Conservation (phyloP, 2,113 vertebrate genomes). For the Chauna torquata region DNA sequence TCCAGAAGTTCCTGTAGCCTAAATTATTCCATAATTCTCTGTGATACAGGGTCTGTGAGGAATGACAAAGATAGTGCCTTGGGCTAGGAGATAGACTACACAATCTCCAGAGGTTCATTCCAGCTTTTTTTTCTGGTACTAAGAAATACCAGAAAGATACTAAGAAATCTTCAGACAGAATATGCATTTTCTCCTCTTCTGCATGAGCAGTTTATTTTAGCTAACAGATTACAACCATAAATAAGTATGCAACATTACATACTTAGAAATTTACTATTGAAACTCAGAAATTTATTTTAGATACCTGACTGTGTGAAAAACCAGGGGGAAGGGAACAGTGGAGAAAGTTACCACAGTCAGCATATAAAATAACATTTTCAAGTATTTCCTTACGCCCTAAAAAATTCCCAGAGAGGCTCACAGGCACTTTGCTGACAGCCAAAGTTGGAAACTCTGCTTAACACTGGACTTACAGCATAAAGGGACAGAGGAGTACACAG, state of each 20-base stretch:
- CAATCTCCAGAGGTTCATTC: constrained; percentile 11
- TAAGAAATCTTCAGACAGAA: constrained; percentile 21
- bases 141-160: too few species aligned
- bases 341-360: neutral
- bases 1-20: neutral
- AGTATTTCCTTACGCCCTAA: neutral
- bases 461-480: neutral
- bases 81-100: neutral
- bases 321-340: accelerated
- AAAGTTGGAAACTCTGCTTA: neutral
- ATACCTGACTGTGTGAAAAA: neutral
- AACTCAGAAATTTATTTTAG: neutral
- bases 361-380: neutral
- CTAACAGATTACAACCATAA: neutral
- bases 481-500: neutral
- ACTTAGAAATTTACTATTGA: neutral
- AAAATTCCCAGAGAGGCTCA: neutral
- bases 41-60: neutral
- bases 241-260: neutral
- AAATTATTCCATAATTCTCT: neutral
- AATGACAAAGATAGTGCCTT: constrained; percentile 47
- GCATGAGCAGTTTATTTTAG: neutral
- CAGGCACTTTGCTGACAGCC: neutral
- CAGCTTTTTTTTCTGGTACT: neutral
- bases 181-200: neutral